Percentiles rank a stretch among this genome's conserved stretches.
Evolutionary conservation across 2,113 vertebrate species (phyloP).

Genomic region (Phaethon lepturus): DNA sequence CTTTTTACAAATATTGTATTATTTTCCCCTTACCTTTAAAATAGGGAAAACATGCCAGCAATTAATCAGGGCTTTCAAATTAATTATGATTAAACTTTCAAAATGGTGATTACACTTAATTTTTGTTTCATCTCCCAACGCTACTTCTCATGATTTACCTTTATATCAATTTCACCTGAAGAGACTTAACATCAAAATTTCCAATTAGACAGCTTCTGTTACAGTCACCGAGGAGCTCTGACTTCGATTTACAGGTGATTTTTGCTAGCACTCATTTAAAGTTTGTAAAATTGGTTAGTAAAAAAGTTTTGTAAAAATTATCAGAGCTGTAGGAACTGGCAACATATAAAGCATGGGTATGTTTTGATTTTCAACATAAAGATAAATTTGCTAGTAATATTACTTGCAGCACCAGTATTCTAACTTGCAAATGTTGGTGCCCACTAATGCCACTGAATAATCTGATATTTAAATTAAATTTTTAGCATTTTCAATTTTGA

Average conservation of each 20-base stretch:
- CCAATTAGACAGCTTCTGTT: constrained; percentile 60
- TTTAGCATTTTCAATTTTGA: constrained; percentile 45
- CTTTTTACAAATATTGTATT: constrained; percentile 20
- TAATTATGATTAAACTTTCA: constrained; percentile 74
- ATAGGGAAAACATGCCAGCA: constrained; percentile 50
- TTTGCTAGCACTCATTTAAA: constrained; percentile 49
- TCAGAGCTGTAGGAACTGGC: neutral
- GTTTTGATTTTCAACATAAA: neutral
- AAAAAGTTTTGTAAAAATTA: neutral
- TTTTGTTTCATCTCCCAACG: constrained; percentile 66
- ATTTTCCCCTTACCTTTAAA: constrained; percentile 32
- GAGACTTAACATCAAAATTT: constrained; percentile 55
- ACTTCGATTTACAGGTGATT: constrained; percentile 42
- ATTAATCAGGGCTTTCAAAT: constrained; percentile 73
- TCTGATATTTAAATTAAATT: constrained; percentile 45
- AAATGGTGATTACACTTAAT: constrained; percentile 72
- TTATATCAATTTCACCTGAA: constrained; percentile 63
- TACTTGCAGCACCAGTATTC: neutral
- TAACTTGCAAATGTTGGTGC: neutral
- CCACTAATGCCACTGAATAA: constrained; percentile 1
- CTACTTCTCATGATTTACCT: constrained; percentile 56
- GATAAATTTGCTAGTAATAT: neutral
- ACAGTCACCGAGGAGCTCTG: neutral
- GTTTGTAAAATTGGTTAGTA: neutral
- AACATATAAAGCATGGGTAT: neutral